Evolutionary conservation across 2,113 vertebrate species (phyloP).

Genomic region (Ciconia boyciana): DNA sequence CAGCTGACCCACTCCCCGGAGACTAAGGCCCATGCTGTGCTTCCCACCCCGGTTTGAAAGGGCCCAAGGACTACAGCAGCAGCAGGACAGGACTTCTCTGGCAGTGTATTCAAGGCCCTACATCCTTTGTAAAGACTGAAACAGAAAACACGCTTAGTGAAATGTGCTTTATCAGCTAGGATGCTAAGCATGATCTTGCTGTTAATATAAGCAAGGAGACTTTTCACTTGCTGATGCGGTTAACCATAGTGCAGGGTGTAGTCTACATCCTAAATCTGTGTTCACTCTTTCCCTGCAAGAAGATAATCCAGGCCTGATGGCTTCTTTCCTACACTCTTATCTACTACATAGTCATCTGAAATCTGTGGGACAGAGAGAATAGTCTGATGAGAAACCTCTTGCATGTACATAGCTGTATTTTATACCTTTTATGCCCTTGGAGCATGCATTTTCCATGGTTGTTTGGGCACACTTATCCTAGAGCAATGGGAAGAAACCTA

Average conservation of each 20-base stretch:
- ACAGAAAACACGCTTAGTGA: neutral
- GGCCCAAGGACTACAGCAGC: neutral
- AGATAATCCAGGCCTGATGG: neutral
- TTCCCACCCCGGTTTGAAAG: neutral
- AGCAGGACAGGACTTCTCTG: neutral
- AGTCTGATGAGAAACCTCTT: neutral
- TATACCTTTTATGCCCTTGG: neutral
- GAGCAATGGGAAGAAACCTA: neutral
- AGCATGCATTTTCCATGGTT: neutral
- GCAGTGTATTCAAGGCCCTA: fast-evolving
- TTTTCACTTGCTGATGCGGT: neutral
- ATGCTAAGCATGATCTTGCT: neutral
- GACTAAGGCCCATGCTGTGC: neutral
- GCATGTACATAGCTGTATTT: neutral
- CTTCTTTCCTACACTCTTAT: neutral
- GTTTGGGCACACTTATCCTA: neutral
- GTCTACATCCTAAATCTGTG: neutral
- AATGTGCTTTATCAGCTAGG: neutral
- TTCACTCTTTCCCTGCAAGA: neutral
- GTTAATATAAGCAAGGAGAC: neutral
- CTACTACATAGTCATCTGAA: neutral
- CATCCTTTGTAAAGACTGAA: neutral
- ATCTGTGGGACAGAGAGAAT: neutral
- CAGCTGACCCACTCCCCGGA: neutral
- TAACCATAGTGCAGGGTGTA: neutral